Percentiles rank a stretch among this genome's conserved stretches.
Conservation (phyloP, 2,113 vertebrate species). For the Suricata suricatta region DNA sequence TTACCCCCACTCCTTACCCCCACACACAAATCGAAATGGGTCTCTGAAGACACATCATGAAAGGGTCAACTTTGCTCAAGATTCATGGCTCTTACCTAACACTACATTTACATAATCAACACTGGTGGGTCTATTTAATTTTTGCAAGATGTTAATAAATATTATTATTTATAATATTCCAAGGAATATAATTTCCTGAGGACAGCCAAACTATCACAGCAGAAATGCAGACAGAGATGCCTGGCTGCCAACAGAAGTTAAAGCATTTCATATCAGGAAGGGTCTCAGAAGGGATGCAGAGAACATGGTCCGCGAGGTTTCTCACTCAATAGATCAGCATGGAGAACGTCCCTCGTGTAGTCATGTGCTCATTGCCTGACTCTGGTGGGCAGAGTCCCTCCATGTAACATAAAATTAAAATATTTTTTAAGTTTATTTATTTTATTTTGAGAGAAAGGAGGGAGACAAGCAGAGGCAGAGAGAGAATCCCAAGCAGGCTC, state of each 20-base stretch:
- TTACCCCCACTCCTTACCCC: neutral
- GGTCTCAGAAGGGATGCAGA: neutral
- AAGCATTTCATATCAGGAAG: neutral
- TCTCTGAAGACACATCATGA: neutral
- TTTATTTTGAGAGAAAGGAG: no score
- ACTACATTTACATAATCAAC: neutral
- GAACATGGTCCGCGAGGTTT: neutral
- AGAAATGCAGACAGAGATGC: neutral
- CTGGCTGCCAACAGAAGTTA: neutral
- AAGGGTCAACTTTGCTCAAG: neutral
- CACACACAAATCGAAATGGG: neutral
- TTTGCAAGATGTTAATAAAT: neutral
- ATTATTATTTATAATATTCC: no score
- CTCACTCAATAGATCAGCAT: neutral
- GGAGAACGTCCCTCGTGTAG: neutral
- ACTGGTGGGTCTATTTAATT: neutral
- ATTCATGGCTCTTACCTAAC: neutral
- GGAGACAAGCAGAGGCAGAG: no score
- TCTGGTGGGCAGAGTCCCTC: neutral
- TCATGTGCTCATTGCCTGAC: neutral
- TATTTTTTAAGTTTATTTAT: neutral
- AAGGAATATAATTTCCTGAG: neutral
- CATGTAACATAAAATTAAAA: neutral
- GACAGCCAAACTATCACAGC: neutral
- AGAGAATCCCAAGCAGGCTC: no score